Conservation (phyloP, 1,140 invertebrate species). For the Bradynema listronoti region DNA sequence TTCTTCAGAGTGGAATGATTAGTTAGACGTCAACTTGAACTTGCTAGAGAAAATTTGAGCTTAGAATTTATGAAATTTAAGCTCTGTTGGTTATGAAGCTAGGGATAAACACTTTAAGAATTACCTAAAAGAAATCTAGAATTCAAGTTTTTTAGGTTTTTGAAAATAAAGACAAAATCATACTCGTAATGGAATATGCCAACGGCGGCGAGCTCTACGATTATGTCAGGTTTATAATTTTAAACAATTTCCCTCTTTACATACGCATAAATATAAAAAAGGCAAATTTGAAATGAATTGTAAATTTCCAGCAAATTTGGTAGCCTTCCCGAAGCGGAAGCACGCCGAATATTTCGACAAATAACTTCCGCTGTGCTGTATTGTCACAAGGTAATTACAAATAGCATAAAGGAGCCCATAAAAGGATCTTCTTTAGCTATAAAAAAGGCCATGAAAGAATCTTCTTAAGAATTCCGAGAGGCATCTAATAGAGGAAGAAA, state of each 20-base stretch:
- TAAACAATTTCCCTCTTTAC: not conserved
- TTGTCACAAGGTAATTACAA: constrained; percentile 80
- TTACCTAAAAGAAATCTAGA: too few relatives aligned
- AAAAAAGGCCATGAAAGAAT: too few relatives aligned
- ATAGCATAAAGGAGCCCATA: not conserved
- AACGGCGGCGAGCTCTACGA: constrained; percentile 96
- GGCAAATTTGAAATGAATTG: not conserved
- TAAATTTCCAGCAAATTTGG: constrained; percentile 79
- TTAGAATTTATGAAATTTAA: too few relatives aligned
- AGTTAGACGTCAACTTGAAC: too few relatives aligned
- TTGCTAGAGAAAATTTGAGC: too few relatives aligned
- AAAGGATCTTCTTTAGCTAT: not conserved
- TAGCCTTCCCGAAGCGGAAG: constrained; percentile 81
- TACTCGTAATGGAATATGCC: constrained; percentile 98
- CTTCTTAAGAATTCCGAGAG: too few relatives aligned
- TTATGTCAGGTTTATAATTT: constrained; percentile 65
- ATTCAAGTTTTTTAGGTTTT: too few relatives aligned
- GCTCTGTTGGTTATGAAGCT: too few relatives aligned
- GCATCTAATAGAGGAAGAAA: too few relatives aligned
- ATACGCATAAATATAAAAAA: not conserved
- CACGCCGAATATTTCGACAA: constrained; percentile 88
- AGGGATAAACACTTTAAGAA: too few relatives aligned
- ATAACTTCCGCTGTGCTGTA: constrained; percentile 94
- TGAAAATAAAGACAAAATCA: constrained; percentile 71
- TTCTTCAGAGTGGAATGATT: too few relatives aligned